phyloP scores from a whole-genome alignment of 1,140 invertebrate species.

The Saccostrea glomerata region DNA sequence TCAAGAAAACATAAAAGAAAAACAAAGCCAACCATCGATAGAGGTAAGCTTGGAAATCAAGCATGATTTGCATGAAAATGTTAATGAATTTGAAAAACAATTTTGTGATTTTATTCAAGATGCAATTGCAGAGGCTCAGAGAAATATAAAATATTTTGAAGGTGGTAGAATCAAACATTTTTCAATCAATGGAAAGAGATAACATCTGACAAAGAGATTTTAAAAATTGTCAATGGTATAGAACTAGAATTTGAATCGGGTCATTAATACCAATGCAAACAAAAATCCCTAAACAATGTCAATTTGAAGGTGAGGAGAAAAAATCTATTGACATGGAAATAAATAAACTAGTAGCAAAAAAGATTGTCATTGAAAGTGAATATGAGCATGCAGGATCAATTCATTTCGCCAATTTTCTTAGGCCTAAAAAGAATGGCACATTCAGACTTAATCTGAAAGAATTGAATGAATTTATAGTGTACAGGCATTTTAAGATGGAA shows the following conservation, averaged over 20 bases:
- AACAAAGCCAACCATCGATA: background rate
- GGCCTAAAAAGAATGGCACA: slow-evolving; percentile 36
- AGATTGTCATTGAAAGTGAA: background rate
- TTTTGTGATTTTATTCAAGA: background rate
- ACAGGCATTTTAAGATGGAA: slow-evolving; percentile 45
- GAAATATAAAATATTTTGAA: background rate
- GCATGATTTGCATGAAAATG: background rate
- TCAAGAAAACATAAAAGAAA: slow-evolving; percentile 6
- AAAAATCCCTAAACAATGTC: background rate
- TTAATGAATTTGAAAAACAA: background rate
- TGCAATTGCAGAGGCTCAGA: slow-evolving; percentile 4
- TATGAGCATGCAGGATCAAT: slow-evolving; percentile 8
- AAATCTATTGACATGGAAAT: background rate
- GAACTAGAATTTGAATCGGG: slow-evolving; percentile 35
- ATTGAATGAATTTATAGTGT: slow-evolving; percentile 37
- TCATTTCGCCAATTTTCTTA: slow-evolving; percentile 37
- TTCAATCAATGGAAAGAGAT: slow-evolving; percentile 38
- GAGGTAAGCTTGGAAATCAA: background rate
- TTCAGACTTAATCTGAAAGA: slow-evolving; percentile 38
- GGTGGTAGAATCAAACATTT: background rate
- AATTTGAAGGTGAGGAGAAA: slow-evolving; percentile 26
- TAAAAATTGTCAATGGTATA: background rate
- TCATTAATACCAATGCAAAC: slow-evolving; percentile 32
- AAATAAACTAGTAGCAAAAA: slow-evolving; percentile 25
- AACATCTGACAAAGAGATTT: slow-evolving; percentile 39